A percentile compares a stretch with the other conserved stretches of the same genome.
Evolutionary conservation across 2,888 invertebrate genomes (phyloP).

Genomic region (Hydraecia micacea): DNA sequence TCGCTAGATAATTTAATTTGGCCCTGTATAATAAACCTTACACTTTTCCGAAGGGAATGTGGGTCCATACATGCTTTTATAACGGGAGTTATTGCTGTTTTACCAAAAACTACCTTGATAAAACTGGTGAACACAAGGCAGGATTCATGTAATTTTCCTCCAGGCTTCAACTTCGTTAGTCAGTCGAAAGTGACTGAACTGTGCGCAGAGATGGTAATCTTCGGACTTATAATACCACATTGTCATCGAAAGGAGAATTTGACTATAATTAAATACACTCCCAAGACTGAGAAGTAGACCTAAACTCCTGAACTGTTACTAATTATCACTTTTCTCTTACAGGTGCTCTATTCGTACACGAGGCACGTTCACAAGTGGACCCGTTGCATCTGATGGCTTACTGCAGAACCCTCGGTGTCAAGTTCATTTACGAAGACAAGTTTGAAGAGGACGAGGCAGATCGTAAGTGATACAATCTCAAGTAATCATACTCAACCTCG

Average conservation of each 20-base stretch:
- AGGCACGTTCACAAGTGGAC: slow-evolving; percentile 94
- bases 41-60: neutral
- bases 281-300: neutral
- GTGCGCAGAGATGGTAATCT: neutral
- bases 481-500: too few species aligned
- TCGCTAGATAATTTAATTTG: too few species aligned
- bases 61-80: neutral
- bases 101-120: neutral
- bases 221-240: neutral
- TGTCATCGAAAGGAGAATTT: too few species aligned
- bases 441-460: slow-evolving; percentile 85
- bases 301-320: neutral
- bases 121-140: neutral
- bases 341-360: slow-evolving; percentile 89
- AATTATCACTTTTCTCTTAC: slow-evolving; percentile 53
- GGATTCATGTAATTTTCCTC: neutral
- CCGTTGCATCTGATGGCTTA: slow-evolving; percentile 93
- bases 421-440: slow-evolving; percentile 94
- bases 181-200: neutral
- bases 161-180: too few species aligned
- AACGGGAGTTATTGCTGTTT: neutral
- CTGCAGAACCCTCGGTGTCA: slow-evolving; percentile 93
- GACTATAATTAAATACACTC: neutral
- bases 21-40: neutral
- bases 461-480: slow-evolving; percentile 70